Conservation (phyloP, 2,113 vertebrate genomes). For the Petroica traversi region DNA sequence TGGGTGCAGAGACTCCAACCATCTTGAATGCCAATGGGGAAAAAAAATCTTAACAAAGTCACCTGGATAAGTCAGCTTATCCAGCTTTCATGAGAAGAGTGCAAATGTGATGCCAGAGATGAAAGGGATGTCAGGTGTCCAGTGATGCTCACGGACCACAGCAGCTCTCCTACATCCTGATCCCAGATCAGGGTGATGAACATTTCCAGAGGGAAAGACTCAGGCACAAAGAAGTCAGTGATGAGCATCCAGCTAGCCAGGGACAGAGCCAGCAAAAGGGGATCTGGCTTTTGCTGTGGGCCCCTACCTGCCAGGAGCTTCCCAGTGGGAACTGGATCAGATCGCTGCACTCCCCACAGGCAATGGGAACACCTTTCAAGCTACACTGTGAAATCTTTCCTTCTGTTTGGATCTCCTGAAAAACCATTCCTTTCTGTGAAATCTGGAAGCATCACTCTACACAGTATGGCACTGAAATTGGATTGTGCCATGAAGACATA, state of each 20-base stretch:
- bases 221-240: not conserved
- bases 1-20: not conserved
- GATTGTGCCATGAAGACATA: not conserved
- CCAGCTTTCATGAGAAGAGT: not conserved
- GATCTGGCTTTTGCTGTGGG: not conserved
- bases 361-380: not conserved
- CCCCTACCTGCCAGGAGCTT: not conserved
- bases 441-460: not conserved
- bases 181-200: not conserved
- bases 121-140: not conserved
- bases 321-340: not conserved
- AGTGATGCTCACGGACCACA: not conserved
- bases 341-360: accelerated
- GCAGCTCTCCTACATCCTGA: not conserved
- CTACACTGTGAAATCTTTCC: not conserved
- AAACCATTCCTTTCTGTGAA: not conserved
- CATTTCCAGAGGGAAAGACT: not conserved
- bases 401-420: not conserved
- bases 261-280: not conserved
- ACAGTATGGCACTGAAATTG: not conserved
- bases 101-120: not conserved
- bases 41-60: not conserved
- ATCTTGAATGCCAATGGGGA: not conserved
- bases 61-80: not conserved
- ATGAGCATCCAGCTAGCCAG: not conserved